Evolutionary conservation across 2,113 vertebrate genomes (phyloP), one percentile per base, ranked within the genome.

Genomic region (Thermophis baileyi): DNA sequence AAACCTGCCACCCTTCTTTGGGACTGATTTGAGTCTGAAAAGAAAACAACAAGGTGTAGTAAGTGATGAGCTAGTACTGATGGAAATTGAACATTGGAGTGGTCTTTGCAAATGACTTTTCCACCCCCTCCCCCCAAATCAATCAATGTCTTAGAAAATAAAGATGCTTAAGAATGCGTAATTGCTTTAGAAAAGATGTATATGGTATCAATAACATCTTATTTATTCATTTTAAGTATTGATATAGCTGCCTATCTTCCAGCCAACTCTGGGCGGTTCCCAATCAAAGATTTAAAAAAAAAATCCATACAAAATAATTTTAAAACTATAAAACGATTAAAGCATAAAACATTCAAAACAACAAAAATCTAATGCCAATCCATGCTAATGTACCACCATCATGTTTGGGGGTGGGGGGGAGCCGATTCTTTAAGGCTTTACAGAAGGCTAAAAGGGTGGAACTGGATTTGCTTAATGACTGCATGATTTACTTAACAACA

Each of bases 1-100:
- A 99, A 91, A 99, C 99, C 96, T 99, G 99, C 99, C 99, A 99
- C 47, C 99, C 99, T 97, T 99, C 99, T 96, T 99, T 99, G 27
- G 99, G 99, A 27, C 98, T 99, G 7, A 99, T 98, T 93, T 98
- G 98, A 93, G 99, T 99, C 99, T 99, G 97, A 25, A 97, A 90
- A 96, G 2, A 85, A 93, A 63, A 95, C 87, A 95, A 87, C 93
- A 47, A 94, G 0, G 60, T 94, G 94, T 86, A 69, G 55, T 89
- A 47, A 85, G 85, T 25, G 50, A 22, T 22, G 35, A 9, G 74
- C 74, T 8, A 1, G 11, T 6, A 74, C 9, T 53, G 16, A 85
- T 46, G 2, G 2, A 30, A 91, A 24, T 12, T 14, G 91, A 22
- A 88, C 44, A 94, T 89, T 27, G 20, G 16, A 92, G 44, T 6